Base-by-base conservation (phyloP, 2,113 vertebrate species). In the Hucho hucho region DNA sequence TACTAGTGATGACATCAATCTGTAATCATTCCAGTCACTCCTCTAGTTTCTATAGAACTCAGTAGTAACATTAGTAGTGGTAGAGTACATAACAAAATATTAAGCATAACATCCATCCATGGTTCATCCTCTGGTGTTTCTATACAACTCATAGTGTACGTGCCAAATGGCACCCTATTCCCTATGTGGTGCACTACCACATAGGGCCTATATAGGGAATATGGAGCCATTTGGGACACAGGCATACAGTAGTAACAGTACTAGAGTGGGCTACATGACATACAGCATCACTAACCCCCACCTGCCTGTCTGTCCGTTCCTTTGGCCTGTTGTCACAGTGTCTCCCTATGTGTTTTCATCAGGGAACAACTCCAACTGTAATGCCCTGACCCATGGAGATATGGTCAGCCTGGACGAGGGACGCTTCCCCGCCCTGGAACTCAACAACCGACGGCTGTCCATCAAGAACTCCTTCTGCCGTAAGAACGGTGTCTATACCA, bases 391-490 rank as follows among this genome's bases (percentile, higher is more conserved):
- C 69, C 97, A 98, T 0, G 96, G 96, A 0, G 98, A 99, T 91
- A 97, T 99, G 96, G 94, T 98, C 72, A 97, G 97, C 80, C 91
- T 99, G 87, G 97, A 99, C 0, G 97, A 99, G 67, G 94, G 96
- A 79, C 95, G 97, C 3, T 99, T 99, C 78, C 96, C 98, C 0
- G 94, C 97, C 2, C 90, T 99, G 89, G 98, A 99, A 69, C 95
- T 99, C 79, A 98, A 98, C 93, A 98, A 97, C 92, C 95, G 98
- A 0, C 91, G 97, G 1, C 95, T 99, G 65, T 99, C 98, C 0
- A 94, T 99, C 83, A 99, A 99, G 83, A 98, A 98, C 81, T 98
- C 97, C 64, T 98, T 99, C 92, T 98, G 96, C 87, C 79, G 98
- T 6, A 98, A 98, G 90, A 99, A 98, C 0, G 97, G 97, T 69